Evolutionary conservation across 2,113 vertebrate genomes (phyloP), one percentile per base, ranked within the genome.

Genomic region (Elachura formosa): DNA sequence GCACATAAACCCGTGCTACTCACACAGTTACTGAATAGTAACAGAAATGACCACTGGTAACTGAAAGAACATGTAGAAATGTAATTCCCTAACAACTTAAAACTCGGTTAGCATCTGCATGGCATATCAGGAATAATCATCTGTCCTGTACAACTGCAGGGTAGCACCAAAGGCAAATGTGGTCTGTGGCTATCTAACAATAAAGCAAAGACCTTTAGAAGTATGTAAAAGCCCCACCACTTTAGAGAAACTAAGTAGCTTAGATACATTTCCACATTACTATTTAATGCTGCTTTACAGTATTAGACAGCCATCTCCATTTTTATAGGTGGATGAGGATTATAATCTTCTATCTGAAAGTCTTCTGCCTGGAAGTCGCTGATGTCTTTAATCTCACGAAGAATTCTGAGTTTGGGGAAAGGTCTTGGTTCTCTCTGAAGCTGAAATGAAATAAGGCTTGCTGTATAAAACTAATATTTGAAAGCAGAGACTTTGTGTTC

Each of bases 231-330:
- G 0, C 5, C 9, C 10, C 2, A 0, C 6, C 33, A 66, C 29
- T 74, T 55, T 4, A 77, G 40, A 34, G 20, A 82, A 77, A 56
- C 25, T 36, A 67, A 58, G 40, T 25, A 82, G 23, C 45, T 85
- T 33, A 43, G 49, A 34, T 61, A 31, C 54, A 36, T 66, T 80
- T 69, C 55, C 67, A 61, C 13, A 14, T 46, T 45, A 80, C 56
- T 5, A 62, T 36, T 62, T 69, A 43, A 66, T 59, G 29, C 5
- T 63, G 49, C 11, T 85, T 85, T 66, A 73, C 8, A 69, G 38
- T 19, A 82, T 97, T 97, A 99, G 84, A 99, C 98, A 55, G 99
- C 98, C 99, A 99, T 99, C 92, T 99, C 98, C 99, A 99, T 99
- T 97, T 99, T 99, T 97, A 99, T 99, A 62, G 98, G 19, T 14